Percentiles rank a stretch among this genome's conserved stretches.
These are phyloP conservation scores for Parazoanthus swiftii DNA, from an alignment of 92 coral and sea anemone species.

Conservation along the genomic window DNA sequence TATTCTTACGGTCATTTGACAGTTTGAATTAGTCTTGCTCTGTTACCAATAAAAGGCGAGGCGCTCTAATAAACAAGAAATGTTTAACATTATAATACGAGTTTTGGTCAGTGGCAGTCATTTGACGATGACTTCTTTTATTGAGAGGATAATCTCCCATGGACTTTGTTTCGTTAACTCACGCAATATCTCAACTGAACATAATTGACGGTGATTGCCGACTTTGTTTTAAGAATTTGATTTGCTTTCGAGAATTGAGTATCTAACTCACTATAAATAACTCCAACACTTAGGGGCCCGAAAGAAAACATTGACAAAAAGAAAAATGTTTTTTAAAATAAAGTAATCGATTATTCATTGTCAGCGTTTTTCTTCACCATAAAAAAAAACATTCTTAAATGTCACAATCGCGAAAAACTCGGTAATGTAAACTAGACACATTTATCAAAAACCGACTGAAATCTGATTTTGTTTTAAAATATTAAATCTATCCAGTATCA, in stretches of 20 bases:
- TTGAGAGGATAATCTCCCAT: conserved; percentile 4
- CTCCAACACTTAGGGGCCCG: neutral
- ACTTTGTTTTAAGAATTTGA: conserved; percentile 19
- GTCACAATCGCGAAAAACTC: neutral
- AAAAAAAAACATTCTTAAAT: neutral
- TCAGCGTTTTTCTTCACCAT: neutral
- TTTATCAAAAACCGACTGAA: no score
- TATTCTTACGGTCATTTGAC: conserved; percentile 24
- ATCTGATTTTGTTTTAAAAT: neutral
- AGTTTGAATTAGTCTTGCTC: conserved; percentile 16
- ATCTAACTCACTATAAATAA: neutral
- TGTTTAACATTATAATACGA: conserved; percentile 2
- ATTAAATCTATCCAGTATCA: neutral
- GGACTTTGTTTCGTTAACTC: conserved; percentile 29
- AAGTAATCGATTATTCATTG: neutral
- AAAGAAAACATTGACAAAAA: conserved; percentile 4
- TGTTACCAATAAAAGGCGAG: conserved; percentile 9
- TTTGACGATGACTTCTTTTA: neutral
- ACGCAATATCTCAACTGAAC: conserved; percentile 7
- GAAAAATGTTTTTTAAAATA: neutral
- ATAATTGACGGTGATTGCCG: conserved; percentile 15
- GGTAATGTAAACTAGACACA: neutral
- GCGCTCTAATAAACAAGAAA: conserved; percentile 23
- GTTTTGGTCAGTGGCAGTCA: neutral
- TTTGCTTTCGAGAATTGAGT: conserved; percentile 5